Evolutionary conservation across 2,113 vertebrate species (phyloP).

Genomic region (Tricholaema leucomelas): DNA sequence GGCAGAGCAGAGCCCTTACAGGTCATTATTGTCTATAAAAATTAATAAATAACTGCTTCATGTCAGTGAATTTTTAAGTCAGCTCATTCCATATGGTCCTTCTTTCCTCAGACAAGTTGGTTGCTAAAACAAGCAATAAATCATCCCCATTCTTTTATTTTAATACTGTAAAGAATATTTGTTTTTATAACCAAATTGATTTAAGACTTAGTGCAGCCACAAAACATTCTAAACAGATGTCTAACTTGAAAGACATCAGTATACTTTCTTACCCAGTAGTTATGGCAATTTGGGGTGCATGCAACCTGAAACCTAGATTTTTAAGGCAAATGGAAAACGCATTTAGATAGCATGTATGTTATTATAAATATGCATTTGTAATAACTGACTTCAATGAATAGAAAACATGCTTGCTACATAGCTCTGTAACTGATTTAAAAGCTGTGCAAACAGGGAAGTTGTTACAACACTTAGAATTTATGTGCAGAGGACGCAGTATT

Average conservation of each 20-base stretch:
- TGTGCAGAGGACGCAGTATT: neutral
- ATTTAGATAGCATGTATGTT: neutral
- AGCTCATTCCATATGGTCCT: slow-evolving; percentile 17
- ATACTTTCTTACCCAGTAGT: neutral
- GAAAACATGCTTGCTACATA: neutral
- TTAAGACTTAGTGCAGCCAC: slow-evolving; percentile 19
- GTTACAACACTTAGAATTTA: neutral
- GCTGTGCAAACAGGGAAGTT: neutral
- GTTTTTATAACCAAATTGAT: slow-evolving; percentile 66
- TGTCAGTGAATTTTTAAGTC: slow-evolving; percentile 12
- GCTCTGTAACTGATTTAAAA: neutral
- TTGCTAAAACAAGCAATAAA: slow-evolving; percentile 46
- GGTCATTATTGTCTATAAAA: neutral
- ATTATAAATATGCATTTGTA: neutral
- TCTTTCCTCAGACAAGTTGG: slow-evolving; percentile 33
- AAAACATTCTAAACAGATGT: slow-evolving; percentile 65
- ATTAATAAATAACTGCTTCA: neutral
- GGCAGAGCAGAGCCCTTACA: neutral
- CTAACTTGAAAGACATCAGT: slow-evolving; percentile 21
- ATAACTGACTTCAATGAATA: neutral
- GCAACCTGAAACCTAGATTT: neutral
- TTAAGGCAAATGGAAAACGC: neutral
- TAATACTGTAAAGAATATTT: slow-evolving; percentile 58
- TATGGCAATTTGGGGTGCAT: neutral
- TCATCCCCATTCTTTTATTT: slow-evolving; percentile 39